Conservation (phyloP, 2,797 vertebrate genomes). For the Phoeniculus purpureus region DNA sequence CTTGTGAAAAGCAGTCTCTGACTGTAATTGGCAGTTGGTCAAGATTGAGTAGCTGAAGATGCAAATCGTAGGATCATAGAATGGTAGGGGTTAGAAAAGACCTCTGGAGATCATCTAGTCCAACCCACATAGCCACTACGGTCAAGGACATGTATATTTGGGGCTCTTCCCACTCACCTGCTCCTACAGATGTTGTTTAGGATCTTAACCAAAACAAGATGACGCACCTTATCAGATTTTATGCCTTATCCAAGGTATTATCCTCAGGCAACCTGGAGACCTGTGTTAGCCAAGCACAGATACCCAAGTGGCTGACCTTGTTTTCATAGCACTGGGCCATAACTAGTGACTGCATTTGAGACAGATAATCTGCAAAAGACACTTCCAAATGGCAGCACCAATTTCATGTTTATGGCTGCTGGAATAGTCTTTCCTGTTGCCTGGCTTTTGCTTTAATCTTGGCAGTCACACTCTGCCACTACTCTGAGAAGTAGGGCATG, state of each 20-base stretch:
- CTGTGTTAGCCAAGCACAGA: background rate
- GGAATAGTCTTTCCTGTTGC: background rate
- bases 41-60: background rate
- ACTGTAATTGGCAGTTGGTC: background rate
- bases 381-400: background rate
- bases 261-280: background rate
- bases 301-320: background rate
- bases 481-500: background rate
- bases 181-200: background rate
- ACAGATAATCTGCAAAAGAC: background rate
- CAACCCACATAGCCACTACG: background rate
- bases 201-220: background rate
- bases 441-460: background rate
- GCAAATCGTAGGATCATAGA: too few species aligned
- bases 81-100: too few species aligned
- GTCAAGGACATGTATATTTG: background rate
- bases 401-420: background rate
- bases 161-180: background rate
- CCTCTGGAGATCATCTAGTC: too few species aligned
- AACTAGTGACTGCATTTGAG: background rate
- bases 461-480: rapidly evolving
- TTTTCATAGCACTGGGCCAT: background rate
- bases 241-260: background rate
- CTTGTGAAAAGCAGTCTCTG: background rate
- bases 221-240: background rate